Conservation (phyloP, 2,888 invertebrate genomes). For the Tethea ocularis region DNA sequence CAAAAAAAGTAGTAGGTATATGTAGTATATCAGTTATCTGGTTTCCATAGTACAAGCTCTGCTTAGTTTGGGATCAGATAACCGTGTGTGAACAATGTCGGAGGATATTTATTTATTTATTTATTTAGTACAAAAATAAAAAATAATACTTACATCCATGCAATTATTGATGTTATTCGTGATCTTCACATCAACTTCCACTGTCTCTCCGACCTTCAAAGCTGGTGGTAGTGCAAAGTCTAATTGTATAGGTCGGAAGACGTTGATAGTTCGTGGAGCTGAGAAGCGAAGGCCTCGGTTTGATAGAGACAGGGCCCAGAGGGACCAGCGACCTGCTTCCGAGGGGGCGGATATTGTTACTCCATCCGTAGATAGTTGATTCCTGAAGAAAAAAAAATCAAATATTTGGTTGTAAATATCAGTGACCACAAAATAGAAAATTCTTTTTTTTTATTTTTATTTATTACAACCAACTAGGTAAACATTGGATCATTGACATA, state of each 20-base stretch:
- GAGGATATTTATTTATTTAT: too few relatives aligned
- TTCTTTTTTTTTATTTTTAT: too few relatives aligned
- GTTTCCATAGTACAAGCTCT: too few relatives aligned
- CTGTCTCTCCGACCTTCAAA: conserved; percentile 85
- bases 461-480: too few relatives aligned
- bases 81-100: too few relatives aligned
- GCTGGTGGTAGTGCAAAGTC: conserved; percentile 85
- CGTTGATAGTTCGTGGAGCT: conserved; percentile 83
- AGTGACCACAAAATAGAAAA: too few relatives aligned
- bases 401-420: too few relatives aligned
- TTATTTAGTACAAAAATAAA: background rate
- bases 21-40: too few relatives aligned
- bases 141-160: conserved; percentile 85
- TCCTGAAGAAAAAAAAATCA: conserved; percentile 58
- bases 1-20: too few relatives aligned
- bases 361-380: conserved; percentile 83
- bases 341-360: conserved; percentile 84
- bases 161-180: conserved; percentile 87
- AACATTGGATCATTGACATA: too few relatives aligned
- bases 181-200: conserved; percentile 88
- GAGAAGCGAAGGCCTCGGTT: conserved; percentile 81
- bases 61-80: too few relatives aligned
- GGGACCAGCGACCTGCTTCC: conserved; percentile 86
- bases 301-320: conserved; percentile 85
- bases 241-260: conserved; percentile 85